These are phyloP conservation scores for Isurus oxyrinchus DNA, from an alignment of 2,113 vertebrate species.

Conservation along the genomic window DNA sequence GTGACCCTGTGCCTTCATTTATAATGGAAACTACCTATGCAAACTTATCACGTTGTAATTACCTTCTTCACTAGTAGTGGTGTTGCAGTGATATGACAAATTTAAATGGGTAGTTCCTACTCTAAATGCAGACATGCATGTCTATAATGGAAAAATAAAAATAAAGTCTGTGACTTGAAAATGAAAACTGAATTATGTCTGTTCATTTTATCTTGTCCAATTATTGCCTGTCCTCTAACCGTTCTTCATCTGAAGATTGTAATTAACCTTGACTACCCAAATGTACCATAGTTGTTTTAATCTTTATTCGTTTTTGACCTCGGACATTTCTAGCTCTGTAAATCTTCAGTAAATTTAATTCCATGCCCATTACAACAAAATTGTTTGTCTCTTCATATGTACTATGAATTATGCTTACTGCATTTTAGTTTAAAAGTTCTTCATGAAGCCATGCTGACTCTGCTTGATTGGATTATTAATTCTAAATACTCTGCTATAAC, in stretches of 20 bases:
- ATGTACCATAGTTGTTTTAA: neutral
- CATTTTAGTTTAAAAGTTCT: neutral
- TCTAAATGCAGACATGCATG: neutral
- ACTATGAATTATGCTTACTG: neutral
- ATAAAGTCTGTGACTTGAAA: neutral
- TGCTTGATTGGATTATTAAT: no score
- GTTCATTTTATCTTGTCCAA: neutral
- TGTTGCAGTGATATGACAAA: neutral
- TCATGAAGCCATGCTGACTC: no score
- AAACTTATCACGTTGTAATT: neutral
- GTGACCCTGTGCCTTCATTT: neutral
- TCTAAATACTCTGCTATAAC: no score
- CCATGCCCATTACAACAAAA: neutral
- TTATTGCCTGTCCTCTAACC: neutral
- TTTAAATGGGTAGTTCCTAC: neutral
- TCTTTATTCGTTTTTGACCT: neutral
- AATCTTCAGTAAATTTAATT: conserved; percentile 5
- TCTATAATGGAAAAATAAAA: neutral
- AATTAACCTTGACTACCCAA: neutral
- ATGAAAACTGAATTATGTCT: neutral
- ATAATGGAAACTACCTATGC: neutral
- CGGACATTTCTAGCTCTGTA: neutral
- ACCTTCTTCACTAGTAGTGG: neutral
- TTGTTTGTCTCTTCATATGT: neutral
- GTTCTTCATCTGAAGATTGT: neutral